A percentile compares a stretch with the other conserved stretches of the same genome.
These are phyloP conservation scores for Dynastes hyllus DNA, from an alignment of 2,888 invertebrate species.

Conservation along the genomic window DNA sequence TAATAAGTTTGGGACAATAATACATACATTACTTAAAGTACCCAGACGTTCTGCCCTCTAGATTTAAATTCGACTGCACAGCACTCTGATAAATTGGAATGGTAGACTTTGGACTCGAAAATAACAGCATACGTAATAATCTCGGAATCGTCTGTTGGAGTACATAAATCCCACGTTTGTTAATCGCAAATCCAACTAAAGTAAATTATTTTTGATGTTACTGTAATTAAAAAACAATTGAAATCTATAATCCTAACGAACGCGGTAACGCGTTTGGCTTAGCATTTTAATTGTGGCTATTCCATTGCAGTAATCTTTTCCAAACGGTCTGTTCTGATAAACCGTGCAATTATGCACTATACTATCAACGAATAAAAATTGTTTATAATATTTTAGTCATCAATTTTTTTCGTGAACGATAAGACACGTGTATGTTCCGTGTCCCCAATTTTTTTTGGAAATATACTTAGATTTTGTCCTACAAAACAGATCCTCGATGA, in stretches of 20 bases:
- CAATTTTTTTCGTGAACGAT: no score
- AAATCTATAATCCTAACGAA: conserved; percentile 28
- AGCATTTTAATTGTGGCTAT: conserved; percentile 20
- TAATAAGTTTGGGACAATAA: no score
- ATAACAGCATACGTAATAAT: background rate
- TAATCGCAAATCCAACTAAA: background rate
- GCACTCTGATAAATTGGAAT: background rate
- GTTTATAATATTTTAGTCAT: no score
- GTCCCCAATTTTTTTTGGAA: background rate
- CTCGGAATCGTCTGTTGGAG: background rate
- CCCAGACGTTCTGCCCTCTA: no score
- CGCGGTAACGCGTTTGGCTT: conserved; percentile 15
- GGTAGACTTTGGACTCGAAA: background rate
- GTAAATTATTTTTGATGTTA: conserved; percentile 15
- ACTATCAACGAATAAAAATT: background rate
- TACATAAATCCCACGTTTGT: background rate
- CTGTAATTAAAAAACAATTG: conserved; percentile 29
- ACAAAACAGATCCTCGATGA: background rate
- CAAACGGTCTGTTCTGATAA: background rate
- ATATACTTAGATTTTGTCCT: background rate
- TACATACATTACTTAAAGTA: no score
- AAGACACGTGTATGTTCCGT: background rate
- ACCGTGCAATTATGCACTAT: background rate
- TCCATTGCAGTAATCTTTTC: background rate
- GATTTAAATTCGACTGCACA: no score